Base-by-base conservation (phyloP, 2,888 invertebrate genomes). In the Lutraria lutraria region DNA sequence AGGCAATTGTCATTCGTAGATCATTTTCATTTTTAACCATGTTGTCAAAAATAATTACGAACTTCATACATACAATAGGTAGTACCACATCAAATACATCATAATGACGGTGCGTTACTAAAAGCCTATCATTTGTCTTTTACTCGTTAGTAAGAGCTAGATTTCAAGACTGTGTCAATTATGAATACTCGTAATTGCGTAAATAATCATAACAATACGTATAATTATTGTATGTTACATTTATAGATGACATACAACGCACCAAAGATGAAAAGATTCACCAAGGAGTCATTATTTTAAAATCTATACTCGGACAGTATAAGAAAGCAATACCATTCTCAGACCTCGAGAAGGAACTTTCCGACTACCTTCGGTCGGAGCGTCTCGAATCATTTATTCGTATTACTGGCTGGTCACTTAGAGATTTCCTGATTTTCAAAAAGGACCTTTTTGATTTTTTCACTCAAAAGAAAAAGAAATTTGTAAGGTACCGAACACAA, bases 401-500 rank as follows among this genome's bases (percentile, higher is more conserved):
- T 60, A 76, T 82, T 19, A 79, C 83, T 15, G 87, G 87, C 31
- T 72, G 29, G 34, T 80, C 83, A 19, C 54, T 85, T 19, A 53
- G 63, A 34, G 29, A 81, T 13, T 88, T 88, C 63, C 68, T 88
- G 68, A 85, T 80, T 43, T 52, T 53, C n/a, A 88, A 85, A 25
- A 81, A 53, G 31, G 88, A 88, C 25, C 25, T 29, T 15, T 88
- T 84, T 81, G 82, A 63, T 31, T 15, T 80, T 0, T 81, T 68
- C 19, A 72, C n/a, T 19, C 85, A 31, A 72, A 88, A 85, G 43
- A 25, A 84, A 31, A 68, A 31, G 53, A 76, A 81, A 25, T 81
- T 25, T 81, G 81, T 81, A 31, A 81, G 56, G 43, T 52, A 34
- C 43, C 81, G 31, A 79, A 53, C 13, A 52, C 15, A 25, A 52